Conservation (phyloP, 35 echinoderm and acorn worm species). For the Lytechinus pictus region DNA sequence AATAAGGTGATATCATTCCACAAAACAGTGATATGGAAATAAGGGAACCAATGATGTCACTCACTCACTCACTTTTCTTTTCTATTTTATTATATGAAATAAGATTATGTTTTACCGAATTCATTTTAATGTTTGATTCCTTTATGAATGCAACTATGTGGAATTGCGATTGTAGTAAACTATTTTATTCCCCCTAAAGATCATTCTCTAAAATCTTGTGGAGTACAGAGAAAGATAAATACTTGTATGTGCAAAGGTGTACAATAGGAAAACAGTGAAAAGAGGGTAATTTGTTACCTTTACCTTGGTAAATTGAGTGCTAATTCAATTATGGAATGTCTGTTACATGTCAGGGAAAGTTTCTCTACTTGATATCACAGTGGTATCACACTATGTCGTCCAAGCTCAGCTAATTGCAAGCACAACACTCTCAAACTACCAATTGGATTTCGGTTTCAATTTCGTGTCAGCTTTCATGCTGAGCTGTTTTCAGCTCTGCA, state of each 20-base stretch:
- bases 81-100: too few relatives aligned
- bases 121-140: too few relatives aligned
- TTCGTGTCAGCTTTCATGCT: conserved; percentile 45
- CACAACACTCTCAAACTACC: conserved; percentile 29
- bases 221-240: too few relatives aligned
- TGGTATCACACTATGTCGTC: conserved; percentile 3
- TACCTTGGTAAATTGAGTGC: background rate
- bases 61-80: too few relatives aligned
- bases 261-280: background rate
- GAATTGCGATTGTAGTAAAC: too few relatives aligned
- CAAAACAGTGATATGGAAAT: too few relatives aligned
- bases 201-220: too few relatives aligned
- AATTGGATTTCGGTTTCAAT: conserved; percentile 54
- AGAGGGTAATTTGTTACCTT: conserved; percentile 18
- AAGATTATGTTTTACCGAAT: too few relatives aligned
- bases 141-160: too few relatives aligned
- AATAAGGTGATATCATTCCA: too few relatives aligned
- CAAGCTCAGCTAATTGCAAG: conserved; percentile 47
- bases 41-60: too few relatives aligned
- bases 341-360: conserved; percentile 5
- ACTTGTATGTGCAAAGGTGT: background rate
- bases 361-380: background rate
- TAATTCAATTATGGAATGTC: background rate
- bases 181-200: too few relatives aligned
- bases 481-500: background rate